A percentile compares a stretch with the other conserved stretches of the same genome.
These are phyloP conservation scores for Zaprionus vittiger DNA, from an alignment of 1,140 invertebrate genomes.

Conservation along the genomic window DNA sequence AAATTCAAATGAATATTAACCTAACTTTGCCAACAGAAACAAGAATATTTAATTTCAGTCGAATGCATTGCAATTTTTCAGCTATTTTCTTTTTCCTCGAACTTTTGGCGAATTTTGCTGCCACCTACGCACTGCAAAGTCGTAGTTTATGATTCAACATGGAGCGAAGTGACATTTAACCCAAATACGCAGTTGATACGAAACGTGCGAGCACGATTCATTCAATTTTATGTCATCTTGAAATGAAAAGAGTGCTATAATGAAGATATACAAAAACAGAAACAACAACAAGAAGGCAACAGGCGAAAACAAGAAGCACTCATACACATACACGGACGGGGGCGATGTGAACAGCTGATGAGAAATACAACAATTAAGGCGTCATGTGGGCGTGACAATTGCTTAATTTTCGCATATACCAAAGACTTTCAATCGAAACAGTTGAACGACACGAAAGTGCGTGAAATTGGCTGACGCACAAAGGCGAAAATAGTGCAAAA, in stretches of 20 bases:
- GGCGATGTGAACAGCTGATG: constrained; percentile 57
- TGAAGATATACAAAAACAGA: constrained; percentile 53
- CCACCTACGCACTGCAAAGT: constrained; percentile 30
- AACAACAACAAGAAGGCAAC: constrained; percentile 25
- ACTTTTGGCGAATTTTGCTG: not conserved
- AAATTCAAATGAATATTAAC: too few species aligned
- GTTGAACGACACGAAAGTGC: constrained; percentile 45
- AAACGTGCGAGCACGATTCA: constrained; percentile 71
- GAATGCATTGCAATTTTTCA: not conserved
- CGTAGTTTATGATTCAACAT: constrained; percentile 24
- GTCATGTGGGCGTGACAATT: constrained; percentile 34
- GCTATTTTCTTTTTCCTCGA: not conserved
- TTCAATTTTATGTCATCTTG: constrained; percentile 64
- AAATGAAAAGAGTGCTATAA: constrained; percentile 64
- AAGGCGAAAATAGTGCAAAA: constrained; percentile 68
- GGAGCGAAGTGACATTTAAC: constrained; percentile 70
- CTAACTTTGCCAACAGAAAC: too few species aligned
- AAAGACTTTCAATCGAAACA: constrained; percentile 61
- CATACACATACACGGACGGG: constrained; percentile 8
- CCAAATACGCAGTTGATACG: constrained; percentile 67
- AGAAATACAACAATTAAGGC: constrained; percentile 52
- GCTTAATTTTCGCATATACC: constrained; percentile 49
- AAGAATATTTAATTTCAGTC: not conserved
- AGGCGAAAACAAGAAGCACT: constrained; percentile 38
- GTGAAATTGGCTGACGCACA: constrained; percentile 49